Conservation (phyloP, 2,888 invertebrate genomes). For the Himalopsyche kuldschensis region DNA sequence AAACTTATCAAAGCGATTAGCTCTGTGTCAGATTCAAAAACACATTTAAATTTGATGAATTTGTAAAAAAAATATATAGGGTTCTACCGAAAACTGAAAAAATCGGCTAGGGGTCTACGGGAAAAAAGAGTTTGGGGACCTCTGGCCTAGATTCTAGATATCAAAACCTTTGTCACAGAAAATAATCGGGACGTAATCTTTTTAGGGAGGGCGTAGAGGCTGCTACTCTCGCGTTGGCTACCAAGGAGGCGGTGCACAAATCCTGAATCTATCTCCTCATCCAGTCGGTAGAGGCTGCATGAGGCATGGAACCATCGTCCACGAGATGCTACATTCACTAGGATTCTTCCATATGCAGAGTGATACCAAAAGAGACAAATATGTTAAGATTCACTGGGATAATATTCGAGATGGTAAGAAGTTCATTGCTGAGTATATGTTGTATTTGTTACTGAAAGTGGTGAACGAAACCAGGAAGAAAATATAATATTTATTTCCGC, state of each 20-base stretch:
- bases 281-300: conserved; percentile 58
- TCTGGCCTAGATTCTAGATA: too few relatives aligned
- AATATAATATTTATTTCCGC: too few relatives aligned
- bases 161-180: too few relatives aligned
- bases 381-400: conserved; percentile 71
- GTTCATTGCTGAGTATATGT: neutral
- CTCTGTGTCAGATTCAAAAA: too few relatives aligned
- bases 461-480: too few relatives aligned
- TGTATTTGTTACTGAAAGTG: too few relatives aligned
- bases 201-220: conserved; percentile 74
- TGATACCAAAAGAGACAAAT: conserved; percentile 74
- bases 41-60: too few relatives aligned
- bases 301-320: conserved; percentile 67
- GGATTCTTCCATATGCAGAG: conserved; percentile 87
- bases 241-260: conserved; percentile 49
- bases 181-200: conserved; percentile 34
- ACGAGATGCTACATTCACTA: conserved; percentile 78
- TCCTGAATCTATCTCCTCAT: conserved; percentile 57
- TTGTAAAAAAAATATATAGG: too few relatives aligned
- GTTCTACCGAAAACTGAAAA: too few relatives aligned
- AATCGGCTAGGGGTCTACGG: too few relatives aligned
- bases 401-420: conserved; percentile 65
- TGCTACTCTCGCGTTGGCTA: conserved; percentile 56
- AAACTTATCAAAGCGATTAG: too few relatives aligned
- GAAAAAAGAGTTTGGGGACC: too few relatives aligned